These are phyloP conservation scores for Micronisus gabar DNA, from an alignment of 2,113 vertebrate species.

Conservation along the genomic window DNA sequence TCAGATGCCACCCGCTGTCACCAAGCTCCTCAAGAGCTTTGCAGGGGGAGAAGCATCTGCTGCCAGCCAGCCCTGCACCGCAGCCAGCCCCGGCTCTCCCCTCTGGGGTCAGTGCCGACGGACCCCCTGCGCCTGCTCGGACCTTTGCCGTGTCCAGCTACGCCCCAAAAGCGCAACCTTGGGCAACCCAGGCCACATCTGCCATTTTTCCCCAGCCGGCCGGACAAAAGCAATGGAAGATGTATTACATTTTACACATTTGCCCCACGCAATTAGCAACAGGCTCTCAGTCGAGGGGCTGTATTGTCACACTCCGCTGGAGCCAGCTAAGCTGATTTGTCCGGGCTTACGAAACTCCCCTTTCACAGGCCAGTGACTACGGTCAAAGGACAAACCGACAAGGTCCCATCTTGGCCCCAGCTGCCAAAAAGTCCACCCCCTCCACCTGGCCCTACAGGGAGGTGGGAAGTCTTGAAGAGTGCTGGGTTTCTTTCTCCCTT, in stretches of 20 bases:
- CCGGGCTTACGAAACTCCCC: background rate
- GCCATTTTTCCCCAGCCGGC: background rate
- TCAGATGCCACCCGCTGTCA: background rate
- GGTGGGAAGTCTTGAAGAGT: background rate
- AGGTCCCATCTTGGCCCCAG: background rate
- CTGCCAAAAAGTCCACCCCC: background rate
- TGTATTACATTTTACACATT: background rate
- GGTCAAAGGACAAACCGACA: conserved; percentile 3
- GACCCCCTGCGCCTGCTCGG: fast-evolving
- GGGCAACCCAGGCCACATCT: background rate
- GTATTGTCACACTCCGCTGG: conserved; percentile 40
- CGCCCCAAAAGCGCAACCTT: fast-evolving
- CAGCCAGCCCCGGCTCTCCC: background rate
- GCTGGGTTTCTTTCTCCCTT: background rate
- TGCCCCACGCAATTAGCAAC: background rate
- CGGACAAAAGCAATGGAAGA: background rate
- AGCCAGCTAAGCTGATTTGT: conserved; percentile 48
- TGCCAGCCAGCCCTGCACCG: background rate
- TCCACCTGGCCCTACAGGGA: background rate
- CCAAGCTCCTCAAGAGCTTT: background rate
- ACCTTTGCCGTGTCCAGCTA: background rate
- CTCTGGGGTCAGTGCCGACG: fast-evolving
- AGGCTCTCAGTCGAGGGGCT: background rate
- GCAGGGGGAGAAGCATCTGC: background rate
- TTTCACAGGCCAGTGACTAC: conserved; percentile 23